Conservation (phyloP, 2,797 vertebrate species). For the Triplophysa bombifrons region DNA sequence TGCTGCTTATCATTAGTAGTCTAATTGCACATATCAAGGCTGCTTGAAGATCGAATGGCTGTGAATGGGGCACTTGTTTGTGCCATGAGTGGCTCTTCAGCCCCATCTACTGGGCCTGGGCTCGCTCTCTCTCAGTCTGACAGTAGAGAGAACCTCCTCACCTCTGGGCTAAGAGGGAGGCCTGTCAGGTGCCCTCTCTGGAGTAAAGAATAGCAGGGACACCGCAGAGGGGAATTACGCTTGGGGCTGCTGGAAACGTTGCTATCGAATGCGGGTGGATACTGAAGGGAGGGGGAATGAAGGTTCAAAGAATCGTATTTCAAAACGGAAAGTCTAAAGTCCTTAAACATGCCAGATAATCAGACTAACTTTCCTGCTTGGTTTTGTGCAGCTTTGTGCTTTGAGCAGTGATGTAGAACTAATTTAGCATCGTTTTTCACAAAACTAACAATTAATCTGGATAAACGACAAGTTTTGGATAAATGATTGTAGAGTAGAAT, state of each 20-base stretch:
- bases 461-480: too few relatives aligned
- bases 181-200: constrained; percentile 7
- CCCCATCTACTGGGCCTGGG: constrained; percentile 64
- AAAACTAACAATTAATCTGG: neutral
- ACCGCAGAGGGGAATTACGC: constrained; percentile 7
- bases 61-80: constrained; percentile 42
- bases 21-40: constrained; percentile 63
- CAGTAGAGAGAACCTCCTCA: constrained; percentile 33
- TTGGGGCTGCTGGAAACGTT: constrained; percentile 1
- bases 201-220: constrained; percentile 22
- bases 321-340: neutral
- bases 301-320: constrained; percentile 11
- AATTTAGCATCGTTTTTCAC: neutral
- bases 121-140: constrained; percentile 8
- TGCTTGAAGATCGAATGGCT: constrained; percentile 56
- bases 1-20: constrained; percentile 62
- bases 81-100: constrained; percentile 55
- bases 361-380: constrained; percentile 7
- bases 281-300: constrained; percentile 12
- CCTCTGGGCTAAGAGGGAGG: constrained; percentile 27
- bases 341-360: constrained; percentile 16
- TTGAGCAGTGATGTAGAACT: neutral
- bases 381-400: neutral
- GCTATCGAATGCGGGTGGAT: constrained; percentile 8
- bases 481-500: neutral